Conservation (phyloP, 92 coral and sea anemone genomes). For the Heliopora coerulea region DNA sequence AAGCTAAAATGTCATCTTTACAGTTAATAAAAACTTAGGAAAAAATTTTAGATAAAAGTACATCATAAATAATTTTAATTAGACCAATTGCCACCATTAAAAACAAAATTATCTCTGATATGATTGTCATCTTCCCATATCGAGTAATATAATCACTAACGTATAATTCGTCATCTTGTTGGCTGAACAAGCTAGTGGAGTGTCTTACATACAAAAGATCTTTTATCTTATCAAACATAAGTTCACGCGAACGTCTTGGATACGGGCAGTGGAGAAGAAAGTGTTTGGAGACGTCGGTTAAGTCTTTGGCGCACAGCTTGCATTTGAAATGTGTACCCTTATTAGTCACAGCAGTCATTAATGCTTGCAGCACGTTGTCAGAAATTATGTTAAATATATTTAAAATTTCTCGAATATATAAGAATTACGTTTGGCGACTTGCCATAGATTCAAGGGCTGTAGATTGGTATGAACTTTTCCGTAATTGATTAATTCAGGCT, state of each 20-base stretch:
- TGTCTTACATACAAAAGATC: background rate
- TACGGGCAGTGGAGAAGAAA: background rate
- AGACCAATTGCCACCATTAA: no score
- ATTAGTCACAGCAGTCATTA: background rate
- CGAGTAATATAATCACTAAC: no score
- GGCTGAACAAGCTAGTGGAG: background rate
- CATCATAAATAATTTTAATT: no score
- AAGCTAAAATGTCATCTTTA: no score
- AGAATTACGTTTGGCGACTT: constrained; percentile 1
- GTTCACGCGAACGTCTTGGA: background rate
- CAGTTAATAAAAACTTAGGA: no score
- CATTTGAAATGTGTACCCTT: background rate
- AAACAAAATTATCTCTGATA: no score
- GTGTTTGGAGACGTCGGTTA: background rate
- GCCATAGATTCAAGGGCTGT: background rate
- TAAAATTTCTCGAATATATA: background rate
- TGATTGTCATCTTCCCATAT: no score
- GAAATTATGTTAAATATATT: background rate
- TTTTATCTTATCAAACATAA: background rate
- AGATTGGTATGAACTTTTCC: background rate
- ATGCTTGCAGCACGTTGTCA: background rate
- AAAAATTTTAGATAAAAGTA: no score
- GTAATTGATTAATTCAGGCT: background rate
- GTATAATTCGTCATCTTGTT: background rate
- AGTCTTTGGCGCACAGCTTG: background rate